Conservation (phyloP, 2,113 vertebrate genomes). For the Trichomycterus rosablanca region DNA sequence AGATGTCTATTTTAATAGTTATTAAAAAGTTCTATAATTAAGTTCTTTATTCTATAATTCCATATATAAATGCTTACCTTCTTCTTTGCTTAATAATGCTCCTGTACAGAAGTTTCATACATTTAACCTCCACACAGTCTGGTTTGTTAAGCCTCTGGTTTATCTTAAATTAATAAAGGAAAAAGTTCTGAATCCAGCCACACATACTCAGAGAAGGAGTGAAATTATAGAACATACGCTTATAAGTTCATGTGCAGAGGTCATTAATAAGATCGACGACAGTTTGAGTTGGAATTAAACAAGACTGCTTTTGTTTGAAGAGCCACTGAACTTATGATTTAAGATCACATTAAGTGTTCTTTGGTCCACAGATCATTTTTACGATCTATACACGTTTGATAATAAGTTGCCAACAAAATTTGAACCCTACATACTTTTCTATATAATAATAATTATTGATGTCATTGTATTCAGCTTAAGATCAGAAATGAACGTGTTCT, state of each 20-base stretch:
- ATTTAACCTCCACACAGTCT: constrained; percentile 8
- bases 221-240: constrained; percentile 25
- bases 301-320: constrained; percentile 38
- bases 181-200: constrained; percentile 24
- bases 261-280: constrained; percentile 33
- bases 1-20: too few relatives aligned
- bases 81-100: too few relatives aligned
- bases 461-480: constrained; percentile 6
- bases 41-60: too few relatives aligned
- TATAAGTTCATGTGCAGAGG: constrained; percentile 12
- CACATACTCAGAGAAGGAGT: constrained; percentile 29
- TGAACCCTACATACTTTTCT: neutral
- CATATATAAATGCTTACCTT: too few relatives aligned
- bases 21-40: too few relatives aligned
- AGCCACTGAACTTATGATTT: constrained; percentile 24
- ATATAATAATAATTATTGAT: too few relatives aligned
- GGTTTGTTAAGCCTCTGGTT: constrained; percentile 27
- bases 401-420: constrained; percentile 3
- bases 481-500: neutral
- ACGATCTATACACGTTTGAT: constrained; percentile 7
- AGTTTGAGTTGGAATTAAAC: constrained; percentile 17
- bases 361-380: constrained; percentile 5
- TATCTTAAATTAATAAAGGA: constrained; percentile 32
- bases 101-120: too few relatives aligned
- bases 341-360: constrained; percentile 17